Conservation (phyloP, 2,113 vertebrate genomes). For the Chaetodon trifascialis region DNA sequence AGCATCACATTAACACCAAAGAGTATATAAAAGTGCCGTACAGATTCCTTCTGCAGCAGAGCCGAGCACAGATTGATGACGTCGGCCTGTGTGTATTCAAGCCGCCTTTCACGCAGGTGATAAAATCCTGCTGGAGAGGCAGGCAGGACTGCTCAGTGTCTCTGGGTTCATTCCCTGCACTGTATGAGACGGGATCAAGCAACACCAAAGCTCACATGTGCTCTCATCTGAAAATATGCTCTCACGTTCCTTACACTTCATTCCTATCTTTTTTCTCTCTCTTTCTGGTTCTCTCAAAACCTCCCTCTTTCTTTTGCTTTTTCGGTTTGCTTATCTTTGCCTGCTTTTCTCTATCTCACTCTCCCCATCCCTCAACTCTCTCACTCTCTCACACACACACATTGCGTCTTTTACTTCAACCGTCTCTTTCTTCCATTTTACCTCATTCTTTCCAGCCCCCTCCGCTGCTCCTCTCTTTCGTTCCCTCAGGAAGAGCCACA, state of each 20-base stretch:
- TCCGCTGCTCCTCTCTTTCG: conserved; percentile 42
- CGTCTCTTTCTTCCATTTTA: conserved; percentile 44
- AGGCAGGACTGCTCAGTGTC: conserved; percentile 51
- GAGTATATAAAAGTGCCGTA: conserved; percentile 22
- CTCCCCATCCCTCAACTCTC: conserved; percentile 19
- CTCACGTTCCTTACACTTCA: conserved; percentile 37
- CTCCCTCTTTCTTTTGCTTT: neutral
- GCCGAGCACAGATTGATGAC: conserved; percentile 58
- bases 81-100: conserved; percentile 55
- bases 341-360: conserved; percentile 14
- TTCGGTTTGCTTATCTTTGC: conserved; percentile 31
- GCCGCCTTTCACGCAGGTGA: conserved; percentile 71
- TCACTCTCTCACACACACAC: conserved; percentile 5
- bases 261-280: conserved; percentile 19
- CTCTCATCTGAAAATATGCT: conserved; percentile 53
- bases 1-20: neutral
- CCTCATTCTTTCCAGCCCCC: conserved; percentile 62
- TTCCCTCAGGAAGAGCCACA: conserved; percentile 67
- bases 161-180: conserved; percentile 55
- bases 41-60: conserved; percentile 16
- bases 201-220: conserved; percentile 52
- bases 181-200: conserved; percentile 45
- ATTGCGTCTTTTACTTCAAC: conserved; percentile 50
- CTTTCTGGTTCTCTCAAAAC: neutral
- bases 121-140: conserved; percentile 64